Evolutionary conservation across 2,113 vertebrate species (phyloP).

Genomic region (Centropristis striata): DNA sequence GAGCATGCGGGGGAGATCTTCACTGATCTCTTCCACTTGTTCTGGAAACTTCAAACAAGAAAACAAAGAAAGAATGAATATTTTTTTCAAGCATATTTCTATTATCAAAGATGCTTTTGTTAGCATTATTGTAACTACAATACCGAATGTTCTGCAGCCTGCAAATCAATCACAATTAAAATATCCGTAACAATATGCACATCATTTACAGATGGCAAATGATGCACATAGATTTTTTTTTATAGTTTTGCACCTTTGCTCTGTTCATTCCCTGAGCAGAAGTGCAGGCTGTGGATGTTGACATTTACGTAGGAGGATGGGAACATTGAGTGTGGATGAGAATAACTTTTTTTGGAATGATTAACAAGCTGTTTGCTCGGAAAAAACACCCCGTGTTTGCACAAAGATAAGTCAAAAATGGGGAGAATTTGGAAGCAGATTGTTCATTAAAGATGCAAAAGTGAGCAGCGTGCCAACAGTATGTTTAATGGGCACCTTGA

Average conservation of each 20-base stretch:
- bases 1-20: conserved; percentile 14
- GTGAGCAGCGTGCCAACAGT: neutral
- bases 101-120: neutral
- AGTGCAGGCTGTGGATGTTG: conserved; percentile 6
- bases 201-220: neutral
- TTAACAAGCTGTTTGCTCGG: conserved; percentile 26
- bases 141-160: neutral
- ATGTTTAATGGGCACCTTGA: conserved; percentile 35
- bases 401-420: conserved; percentile 28
- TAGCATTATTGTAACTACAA: no score
- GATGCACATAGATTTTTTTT: conserved; percentile 9
- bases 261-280: conserved; percentile 13
- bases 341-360: conserved; percentile 26
- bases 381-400: conserved; percentile 1
- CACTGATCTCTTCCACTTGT: conserved; percentile 14
- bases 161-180: neutral
- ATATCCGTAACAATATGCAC: neutral
- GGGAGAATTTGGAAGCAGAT: conserved; percentile 20
- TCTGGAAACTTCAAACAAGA: conserved; percentile 5
- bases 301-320: conserved; percentile 29
- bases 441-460: conserved; percentile 42
- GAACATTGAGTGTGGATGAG: conserved; percentile 1
- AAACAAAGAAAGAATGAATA: neutral
- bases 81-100: neutral
- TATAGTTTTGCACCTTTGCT: conserved; percentile 12